A percentile compares a stretch with the other conserved stretches of the same genome.
Conservation (phyloP, 35 echinoderm and acorn worm genomes). For the Lytechinus variegatus region DNA sequence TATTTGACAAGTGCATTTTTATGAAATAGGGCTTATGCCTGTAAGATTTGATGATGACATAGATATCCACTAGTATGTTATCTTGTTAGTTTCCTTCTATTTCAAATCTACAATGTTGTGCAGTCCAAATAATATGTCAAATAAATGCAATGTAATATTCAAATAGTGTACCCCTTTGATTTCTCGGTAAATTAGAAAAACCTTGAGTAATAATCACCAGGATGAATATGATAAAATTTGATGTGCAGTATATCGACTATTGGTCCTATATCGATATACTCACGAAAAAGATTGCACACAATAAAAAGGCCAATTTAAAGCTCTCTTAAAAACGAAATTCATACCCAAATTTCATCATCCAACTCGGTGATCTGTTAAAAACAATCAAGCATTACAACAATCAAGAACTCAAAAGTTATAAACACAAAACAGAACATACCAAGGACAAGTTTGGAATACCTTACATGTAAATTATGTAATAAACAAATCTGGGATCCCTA, state of each 20-base stretch:
- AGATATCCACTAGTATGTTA: background rate
- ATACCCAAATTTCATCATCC: background rate
- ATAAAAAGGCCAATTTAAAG: background rate
- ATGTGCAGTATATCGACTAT: no score
- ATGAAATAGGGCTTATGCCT: background rate
- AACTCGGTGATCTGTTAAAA: background rate
- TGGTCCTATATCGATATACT: no score
- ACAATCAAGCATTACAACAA: background rate
- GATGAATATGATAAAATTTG: no score
- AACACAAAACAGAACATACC: background rate
- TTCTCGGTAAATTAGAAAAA: background rate
- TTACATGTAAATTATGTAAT: no score
- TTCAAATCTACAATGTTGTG: background rate
- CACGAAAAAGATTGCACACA: no score
- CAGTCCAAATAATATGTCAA: background rate
- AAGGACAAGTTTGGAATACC: no score
- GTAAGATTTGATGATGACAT: no score
- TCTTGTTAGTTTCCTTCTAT: background rate
- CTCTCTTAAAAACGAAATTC: background rate
- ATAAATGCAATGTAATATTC: background rate
- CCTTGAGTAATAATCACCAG: background rate
- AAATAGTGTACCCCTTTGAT: background rate
- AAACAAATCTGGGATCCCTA: no score
- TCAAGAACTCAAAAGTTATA: background rate
- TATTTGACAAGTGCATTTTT: background rate